phyloP scores from a whole-genome alignment of 2,888 invertebrate genomes.

The Metacarcinus magister region DNA sequence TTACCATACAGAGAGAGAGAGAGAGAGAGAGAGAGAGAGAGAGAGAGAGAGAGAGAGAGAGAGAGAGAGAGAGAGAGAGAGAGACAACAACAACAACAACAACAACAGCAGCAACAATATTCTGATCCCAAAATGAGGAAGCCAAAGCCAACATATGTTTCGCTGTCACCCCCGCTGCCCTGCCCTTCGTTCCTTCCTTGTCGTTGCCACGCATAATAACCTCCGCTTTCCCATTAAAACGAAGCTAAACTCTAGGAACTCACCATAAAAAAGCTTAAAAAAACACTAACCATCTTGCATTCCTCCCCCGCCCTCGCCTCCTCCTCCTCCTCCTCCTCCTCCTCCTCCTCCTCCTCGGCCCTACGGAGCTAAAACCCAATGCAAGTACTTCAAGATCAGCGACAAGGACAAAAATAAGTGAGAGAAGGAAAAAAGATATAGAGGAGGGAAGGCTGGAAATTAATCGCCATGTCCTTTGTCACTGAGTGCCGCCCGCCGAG shows the following conservation, averaged over 20 bases:
- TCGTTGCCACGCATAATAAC: constrained; percentile 2
- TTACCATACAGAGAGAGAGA: neutral
- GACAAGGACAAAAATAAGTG: neutral
- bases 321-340: too few species aligned
- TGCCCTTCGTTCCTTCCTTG: neutral
- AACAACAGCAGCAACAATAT: neutral
- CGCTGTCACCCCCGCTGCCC: neutral
- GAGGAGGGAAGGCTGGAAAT: constrained; percentile 31
- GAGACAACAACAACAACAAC: neutral
- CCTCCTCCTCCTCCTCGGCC: too few species aligned
- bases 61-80: neutral
- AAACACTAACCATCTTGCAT: neutral
- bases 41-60: constrained; percentile 45
- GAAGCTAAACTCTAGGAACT: neutral
- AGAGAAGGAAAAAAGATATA: neutral
- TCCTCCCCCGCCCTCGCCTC: neutral
- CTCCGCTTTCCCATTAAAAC: constrained; percentile 26
- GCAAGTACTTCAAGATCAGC: neutral
- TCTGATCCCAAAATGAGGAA: neutral
- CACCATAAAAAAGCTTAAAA: neutral
- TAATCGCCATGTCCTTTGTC: neutral
- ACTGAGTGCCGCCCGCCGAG: neutral
- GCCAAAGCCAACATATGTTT: neutral
- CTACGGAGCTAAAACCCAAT: neutral
- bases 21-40: neutral